These are phyloP conservation scores for Oceanodroma leucorhoa DNA, from an alignment of 2,797 vertebrate genomes.

Conservation along the genomic window DNA sequence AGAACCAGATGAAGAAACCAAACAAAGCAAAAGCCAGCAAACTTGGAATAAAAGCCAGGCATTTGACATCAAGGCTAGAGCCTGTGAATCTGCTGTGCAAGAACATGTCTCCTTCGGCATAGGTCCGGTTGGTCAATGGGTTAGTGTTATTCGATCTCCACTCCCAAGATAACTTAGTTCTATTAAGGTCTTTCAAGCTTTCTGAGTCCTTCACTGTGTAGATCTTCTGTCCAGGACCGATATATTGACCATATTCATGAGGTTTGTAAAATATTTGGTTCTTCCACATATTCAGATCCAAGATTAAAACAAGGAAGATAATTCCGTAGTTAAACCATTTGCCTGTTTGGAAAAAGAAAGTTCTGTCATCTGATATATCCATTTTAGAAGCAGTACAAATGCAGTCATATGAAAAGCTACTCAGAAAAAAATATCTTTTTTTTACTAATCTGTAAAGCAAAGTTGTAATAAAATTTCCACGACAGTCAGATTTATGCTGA, in stretches of 20 bases:
- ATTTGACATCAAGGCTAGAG: constrained; percentile 91
- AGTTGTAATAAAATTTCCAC: constrained; percentile 24
- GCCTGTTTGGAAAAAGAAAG: constrained; percentile 78
- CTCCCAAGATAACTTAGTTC: constrained; percentile 90
- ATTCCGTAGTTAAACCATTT: constrained; percentile 99
- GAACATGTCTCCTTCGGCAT: constrained; percentile 89
- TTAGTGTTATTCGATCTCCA: constrained; percentile 90
- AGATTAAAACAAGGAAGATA: constrained; percentile 96
- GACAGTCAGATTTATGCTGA: not conserved
- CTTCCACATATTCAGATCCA: constrained; percentile 99
- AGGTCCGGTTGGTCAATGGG: constrained; percentile 85
- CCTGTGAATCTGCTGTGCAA: constrained; percentile 92
- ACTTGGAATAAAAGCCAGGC: constrained; percentile 93
- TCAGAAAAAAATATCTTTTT: not conserved
- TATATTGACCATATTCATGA: constrained; percentile 95
- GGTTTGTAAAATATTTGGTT: constrained; percentile 99
- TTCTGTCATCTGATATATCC: not conserved
- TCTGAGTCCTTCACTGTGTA: constrained; percentile 92
- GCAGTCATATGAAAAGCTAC: not conserved
- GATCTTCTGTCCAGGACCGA: constrained; percentile 94
- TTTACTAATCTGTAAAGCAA: constrained; percentile 39
- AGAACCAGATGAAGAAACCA: constrained; percentile 94
- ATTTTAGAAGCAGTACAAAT: not conserved
- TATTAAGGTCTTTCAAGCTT: constrained; percentile 89
- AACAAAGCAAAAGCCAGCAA: constrained; percentile 91